A percentile compares a stretch with the other conserved stretches of the same genome.
These are phyloP conservation scores for Ctena decussata DNA, from an alignment of 2,888 invertebrate genomes.

Conservation along the genomic window DNA sequence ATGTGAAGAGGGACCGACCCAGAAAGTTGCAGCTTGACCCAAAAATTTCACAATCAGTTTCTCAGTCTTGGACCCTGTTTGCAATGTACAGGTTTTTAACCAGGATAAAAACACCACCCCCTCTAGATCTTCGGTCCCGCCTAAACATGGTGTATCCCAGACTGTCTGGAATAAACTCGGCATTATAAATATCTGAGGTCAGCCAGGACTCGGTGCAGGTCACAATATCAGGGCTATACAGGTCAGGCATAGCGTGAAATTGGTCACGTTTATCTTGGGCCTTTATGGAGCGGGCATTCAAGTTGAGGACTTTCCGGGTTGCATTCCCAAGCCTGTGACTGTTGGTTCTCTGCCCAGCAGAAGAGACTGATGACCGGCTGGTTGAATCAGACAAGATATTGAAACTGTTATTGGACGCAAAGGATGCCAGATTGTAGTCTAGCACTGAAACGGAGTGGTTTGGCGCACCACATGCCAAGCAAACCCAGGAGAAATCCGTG, in stretches of 20 bases:
- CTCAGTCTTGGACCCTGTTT: neutral
- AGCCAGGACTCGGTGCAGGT: neutral
- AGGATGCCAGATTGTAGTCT: neutral
- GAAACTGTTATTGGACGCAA: neutral
- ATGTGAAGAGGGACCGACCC: neutral
- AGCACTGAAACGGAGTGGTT: neutral
- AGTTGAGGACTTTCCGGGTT: neutral
- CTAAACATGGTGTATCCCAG: neutral
- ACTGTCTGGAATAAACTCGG: neutral
- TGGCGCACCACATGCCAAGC: neutral
- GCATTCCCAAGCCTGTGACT: neutral
- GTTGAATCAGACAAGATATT: neutral
- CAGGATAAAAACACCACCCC: neutral
- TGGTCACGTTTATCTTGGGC: neutral
- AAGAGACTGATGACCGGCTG: neutral
- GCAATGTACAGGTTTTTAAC: conserved; percentile 9
- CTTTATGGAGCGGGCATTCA: conserved; percentile 1
- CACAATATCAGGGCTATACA: neutral
- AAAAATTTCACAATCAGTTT: neutral
- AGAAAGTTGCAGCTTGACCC: neutral
- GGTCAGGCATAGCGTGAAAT: neutral
- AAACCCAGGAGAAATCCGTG: neutral
- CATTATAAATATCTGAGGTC: conserved; percentile 1
- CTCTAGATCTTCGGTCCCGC: neutral
- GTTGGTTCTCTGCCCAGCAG: conserved; percentile 6